phyloP scores from a whole-genome alignment of 1,140 invertebrate species.

The Nebria ingens region DNA sequence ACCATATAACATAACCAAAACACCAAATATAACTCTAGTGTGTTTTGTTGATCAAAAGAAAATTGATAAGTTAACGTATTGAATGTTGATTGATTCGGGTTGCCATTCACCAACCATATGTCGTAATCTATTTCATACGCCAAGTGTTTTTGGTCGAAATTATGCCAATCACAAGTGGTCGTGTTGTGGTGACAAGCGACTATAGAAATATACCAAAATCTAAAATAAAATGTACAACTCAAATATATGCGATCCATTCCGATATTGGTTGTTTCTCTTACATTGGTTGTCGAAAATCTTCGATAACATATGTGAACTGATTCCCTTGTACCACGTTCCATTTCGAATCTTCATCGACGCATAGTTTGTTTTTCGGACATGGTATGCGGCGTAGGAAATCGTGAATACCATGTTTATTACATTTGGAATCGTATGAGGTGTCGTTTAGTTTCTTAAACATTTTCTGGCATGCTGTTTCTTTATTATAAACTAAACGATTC shows the following conservation, averaged over 20 bases:
- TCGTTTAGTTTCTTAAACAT: slow-evolving; percentile 80
- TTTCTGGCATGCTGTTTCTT: slow-evolving; percentile 57
- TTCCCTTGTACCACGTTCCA: slow-evolving; percentile 73
- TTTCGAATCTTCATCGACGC: slow-evolving; percentile 77
- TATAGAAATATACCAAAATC: slow-evolving; percentile 93
- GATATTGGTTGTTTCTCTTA: slow-evolving; percentile 43
- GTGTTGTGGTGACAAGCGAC: slow-evolving; percentile 81
- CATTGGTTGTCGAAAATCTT: slow-evolving; percentile 80
- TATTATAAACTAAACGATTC: slow-evolving; percentile 51
- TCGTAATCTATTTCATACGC: slow-evolving; percentile 67
- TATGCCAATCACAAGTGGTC: slow-evolving; percentile 71
- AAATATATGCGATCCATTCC: no score
- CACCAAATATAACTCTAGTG: slow-evolving; percentile 81
- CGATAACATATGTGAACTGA: slow-evolving; percentile 91
- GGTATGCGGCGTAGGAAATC: slow-evolving; percentile 85
- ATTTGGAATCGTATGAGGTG: slow-evolving; percentile 74
- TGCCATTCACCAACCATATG: slow-evolving; percentile 92
- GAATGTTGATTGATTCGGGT: slow-evolving; percentile 71
- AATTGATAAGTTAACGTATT: slow-evolving; percentile 91
- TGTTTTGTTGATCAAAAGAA: slow-evolving; percentile 91
- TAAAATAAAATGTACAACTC: slow-evolving; percentile 40
- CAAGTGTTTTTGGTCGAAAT: slow-evolving; percentile 44
- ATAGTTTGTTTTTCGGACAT: slow-evolving; percentile 65
- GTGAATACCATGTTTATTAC: slow-evolving; percentile 58
- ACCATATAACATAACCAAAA: slow-evolving; percentile 83